Percentiles rank a stretch among this genome's conserved stretches.
These are phyloP conservation scores for Mastacembelus armatus DNA, from an alignment of 2,797 vertebrate species.

Conservation along the genomic window DNA sequence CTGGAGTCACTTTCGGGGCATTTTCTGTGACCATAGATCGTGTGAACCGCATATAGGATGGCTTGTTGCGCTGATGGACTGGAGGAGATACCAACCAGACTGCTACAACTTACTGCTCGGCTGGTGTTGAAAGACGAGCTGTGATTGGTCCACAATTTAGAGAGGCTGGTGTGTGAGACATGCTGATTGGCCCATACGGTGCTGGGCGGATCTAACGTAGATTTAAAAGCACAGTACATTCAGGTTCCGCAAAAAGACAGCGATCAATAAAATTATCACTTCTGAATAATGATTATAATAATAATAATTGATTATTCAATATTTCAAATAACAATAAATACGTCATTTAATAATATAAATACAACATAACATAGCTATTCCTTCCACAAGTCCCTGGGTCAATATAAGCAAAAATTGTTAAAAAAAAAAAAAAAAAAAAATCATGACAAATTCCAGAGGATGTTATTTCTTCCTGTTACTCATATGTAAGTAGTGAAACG, in stretches of 20 bases:
- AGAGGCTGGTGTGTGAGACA: constrained; percentile 37
- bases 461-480: no score
- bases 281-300: not conserved
- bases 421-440: no score
- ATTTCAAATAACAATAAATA: not conserved
- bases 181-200: constrained; percentile 64
- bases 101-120: constrained; percentile 33
- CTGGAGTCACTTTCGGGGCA: constrained; percentile 57
- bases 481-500: no score
- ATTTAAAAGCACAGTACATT: constrained; percentile 75
- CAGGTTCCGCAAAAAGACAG: not conserved
- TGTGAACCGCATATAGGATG: not conserved
- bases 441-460: no score
- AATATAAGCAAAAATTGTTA: no score
- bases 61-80: constrained; percentile 35
- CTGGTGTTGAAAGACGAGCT: constrained; percentile 35
- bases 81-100: not conserved
- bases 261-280: not conserved
- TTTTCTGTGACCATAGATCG: constrained; percentile 46
- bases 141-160: constrained; percentile 63
- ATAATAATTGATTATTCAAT: not conserved
- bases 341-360: not conserved
- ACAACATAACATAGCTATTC: not conserved
- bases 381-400: no score
- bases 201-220: constrained; percentile 39